Percentiles rank a stretch among this genome's conserved stretches.
Evolutionary conservation across 2,888 invertebrate species (phyloP).

Genomic region (Yponomeuta evonymella): DNA sequence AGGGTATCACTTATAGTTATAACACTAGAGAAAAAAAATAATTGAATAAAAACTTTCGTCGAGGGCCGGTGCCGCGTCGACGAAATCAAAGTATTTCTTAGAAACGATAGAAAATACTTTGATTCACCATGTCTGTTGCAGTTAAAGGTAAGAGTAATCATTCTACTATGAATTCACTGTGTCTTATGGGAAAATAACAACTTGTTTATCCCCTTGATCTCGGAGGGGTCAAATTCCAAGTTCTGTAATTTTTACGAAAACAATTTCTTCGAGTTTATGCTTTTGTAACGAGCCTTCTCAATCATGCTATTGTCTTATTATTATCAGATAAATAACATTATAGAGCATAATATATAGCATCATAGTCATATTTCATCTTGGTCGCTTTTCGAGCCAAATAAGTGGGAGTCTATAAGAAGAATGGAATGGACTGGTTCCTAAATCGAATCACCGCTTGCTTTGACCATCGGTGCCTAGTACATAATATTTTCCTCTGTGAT

Average conservation of each 20-base stretch:
- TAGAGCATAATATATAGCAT: too few species aligned
- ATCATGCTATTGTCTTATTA: slow-evolving; percentile 14
- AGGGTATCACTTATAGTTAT: too few species aligned
- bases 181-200: slow-evolving; percentile 9
- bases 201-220: slow-evolving; percentile 10
- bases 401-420: too few species aligned
- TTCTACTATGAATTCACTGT: not conserved
- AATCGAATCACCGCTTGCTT: too few species aligned
- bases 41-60: slow-evolving; percentile 6
- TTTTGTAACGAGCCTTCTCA: slow-evolving; percentile 17
- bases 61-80: slow-evolving; percentile 3
- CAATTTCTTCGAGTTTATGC: not conserved
- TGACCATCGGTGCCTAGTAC: too few species aligned
- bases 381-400: too few species aligned
- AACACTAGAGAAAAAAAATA: not conserved
- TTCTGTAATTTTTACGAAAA: not conserved
- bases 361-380: too few species aligned
- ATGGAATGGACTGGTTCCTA: too few species aligned
- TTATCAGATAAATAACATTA: too few species aligned
- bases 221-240: slow-evolving; percentile 44
- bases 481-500: too few species aligned
- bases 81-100: not conserved
- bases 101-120: slow-evolving; percentile 14
- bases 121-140: slow-evolving; percentile 53
- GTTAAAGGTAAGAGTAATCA: slow-evolving; percentile 49